Conservation (phyloP, 2,888 invertebrate species). For the Papilio gigon region DNA sequence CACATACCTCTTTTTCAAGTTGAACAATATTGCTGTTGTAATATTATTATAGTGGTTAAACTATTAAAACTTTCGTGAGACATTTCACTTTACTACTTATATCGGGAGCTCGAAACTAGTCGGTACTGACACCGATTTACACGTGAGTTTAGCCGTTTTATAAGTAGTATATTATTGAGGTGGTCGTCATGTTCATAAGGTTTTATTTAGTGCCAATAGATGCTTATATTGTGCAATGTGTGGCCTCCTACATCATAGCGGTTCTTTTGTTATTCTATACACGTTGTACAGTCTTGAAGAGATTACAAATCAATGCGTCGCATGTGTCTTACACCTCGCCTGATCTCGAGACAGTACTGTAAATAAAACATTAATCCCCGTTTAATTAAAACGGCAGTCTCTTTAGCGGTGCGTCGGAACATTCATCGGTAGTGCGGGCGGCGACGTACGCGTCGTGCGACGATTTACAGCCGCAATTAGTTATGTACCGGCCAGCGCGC, state of each 20-base stretch:
- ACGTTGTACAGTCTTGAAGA: neutral
- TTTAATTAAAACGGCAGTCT: slow-evolving; percentile 36
- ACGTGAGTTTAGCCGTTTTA: too few species aligned
- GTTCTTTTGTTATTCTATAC: neutral
- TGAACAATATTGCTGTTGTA: too few species aligned
- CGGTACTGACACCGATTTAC: too few species aligned
- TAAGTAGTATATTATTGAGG: too few species aligned
- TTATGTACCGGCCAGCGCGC: slow-evolving; percentile 68
- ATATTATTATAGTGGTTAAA: neutral
- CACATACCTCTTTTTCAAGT: too few species aligned
- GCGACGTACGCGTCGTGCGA: slow-evolving; percentile 58
- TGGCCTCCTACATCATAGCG: neutral
- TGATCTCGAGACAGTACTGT: neutral
- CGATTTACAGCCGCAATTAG: slow-evolving; percentile 77
- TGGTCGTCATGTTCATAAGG: neutral
- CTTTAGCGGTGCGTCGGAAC: slow-evolving; percentile 40
- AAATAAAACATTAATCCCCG: slow-evolving; percentile 12
- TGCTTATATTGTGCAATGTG: neutral
- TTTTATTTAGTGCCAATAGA: neutral
- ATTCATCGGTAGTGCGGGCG: slow-evolving; percentile 44
- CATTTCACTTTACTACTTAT: too few species aligned
- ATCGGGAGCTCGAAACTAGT: too few species aligned
- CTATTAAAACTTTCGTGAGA: too few species aligned
- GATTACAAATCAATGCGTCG: slow-evolving; percentile 13
- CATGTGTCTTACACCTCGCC: slow-evolving; percentile 7